A percentile compares a stretch with the other conserved stretches of the same genome.
Evolutionary conservation across 2,888 invertebrate genomes (phyloP).

Genomic region (Agrotis puta): DNA sequence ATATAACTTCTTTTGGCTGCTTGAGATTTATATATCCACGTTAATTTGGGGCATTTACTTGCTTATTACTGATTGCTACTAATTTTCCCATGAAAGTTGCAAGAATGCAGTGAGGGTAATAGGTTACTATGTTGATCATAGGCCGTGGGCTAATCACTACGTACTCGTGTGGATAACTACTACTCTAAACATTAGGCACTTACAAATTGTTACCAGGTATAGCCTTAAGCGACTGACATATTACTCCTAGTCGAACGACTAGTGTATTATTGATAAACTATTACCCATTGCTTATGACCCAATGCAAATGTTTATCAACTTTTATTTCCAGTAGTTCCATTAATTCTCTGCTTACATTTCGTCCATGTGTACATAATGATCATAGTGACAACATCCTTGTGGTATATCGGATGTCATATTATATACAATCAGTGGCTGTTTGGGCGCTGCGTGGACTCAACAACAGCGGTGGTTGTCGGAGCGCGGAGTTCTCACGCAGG

Average conservation of each 20-base stretch:
- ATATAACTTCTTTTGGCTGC: background rate
- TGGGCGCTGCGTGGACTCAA: conserved; percentile 66
- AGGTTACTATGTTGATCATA: conserved; percentile 52
- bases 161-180: conserved; percentile 27
- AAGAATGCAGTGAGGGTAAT: conserved; percentile 39
- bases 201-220: conserved; percentile 27
- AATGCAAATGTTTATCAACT: conserved; percentile 49
- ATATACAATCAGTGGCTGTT: conserved; percentile 75
- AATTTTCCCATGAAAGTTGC: conserved; percentile 54
- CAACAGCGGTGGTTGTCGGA: conserved; percentile 60
- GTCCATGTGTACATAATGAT: conserved; percentile 34
- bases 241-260: background rate
- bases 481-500: conserved; percentile 74
- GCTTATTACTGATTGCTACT: conserved; percentile 27
- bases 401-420: conserved; percentile 54
- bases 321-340: conserved; percentile 23
- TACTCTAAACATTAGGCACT: conserved; percentile 22
- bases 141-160: conserved; percentile 43
- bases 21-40: background rate
- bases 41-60: conserved; percentile 3
- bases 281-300: conserved; percentile 13
- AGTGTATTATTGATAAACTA: conserved; percentile 20
- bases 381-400: conserved; percentile 56
- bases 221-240: conserved; percentile 36
- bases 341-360: conserved; percentile 18